Evolutionary conservation across 2,888 invertebrate species (phyloP).

Genomic region (Acleris cristana): DNA sequence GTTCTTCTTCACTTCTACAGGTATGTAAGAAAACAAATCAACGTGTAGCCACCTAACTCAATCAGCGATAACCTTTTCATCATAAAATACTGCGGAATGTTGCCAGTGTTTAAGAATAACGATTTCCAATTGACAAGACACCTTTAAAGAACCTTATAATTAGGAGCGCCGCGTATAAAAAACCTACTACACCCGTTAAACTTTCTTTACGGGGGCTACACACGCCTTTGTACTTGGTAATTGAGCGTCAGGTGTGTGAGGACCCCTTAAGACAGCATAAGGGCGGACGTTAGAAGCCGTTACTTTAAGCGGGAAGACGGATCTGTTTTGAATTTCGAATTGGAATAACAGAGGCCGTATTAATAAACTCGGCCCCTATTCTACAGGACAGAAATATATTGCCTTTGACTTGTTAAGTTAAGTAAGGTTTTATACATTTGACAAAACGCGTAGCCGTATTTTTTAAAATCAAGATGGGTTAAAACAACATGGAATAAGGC

Average conservation of each 20-base stretch:
- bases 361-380: too few species aligned
- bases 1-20: too few species aligned
- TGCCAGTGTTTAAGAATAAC: neutral
- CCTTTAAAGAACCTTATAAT: neutral
- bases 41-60: neutral
- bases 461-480: too few species aligned
- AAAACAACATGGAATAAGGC: too few species aligned
- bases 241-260: conserved; percentile 37
- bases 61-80: neutral
- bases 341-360: neutral
- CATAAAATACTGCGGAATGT: neutral
- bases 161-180: neutral
- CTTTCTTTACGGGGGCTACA: conserved; percentile 27
- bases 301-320: conserved; percentile 45
- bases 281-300: conserved; percentile 48
- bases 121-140: conserved; percentile 2
- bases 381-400: too few species aligned
- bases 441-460: too few species aligned
- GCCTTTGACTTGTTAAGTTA: too few species aligned
- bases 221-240: conserved; percentile 32
- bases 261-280: conserved; percentile 33
- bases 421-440: too few species aligned
- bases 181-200: conserved; percentile 18
- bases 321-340: conserved; percentile 13
- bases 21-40: too few species aligned